These are phyloP conservation scores for Phoebastria nigripes DNA, from an alignment of 2,797 vertebrate genomes.

Conservation along the genomic window DNA sequence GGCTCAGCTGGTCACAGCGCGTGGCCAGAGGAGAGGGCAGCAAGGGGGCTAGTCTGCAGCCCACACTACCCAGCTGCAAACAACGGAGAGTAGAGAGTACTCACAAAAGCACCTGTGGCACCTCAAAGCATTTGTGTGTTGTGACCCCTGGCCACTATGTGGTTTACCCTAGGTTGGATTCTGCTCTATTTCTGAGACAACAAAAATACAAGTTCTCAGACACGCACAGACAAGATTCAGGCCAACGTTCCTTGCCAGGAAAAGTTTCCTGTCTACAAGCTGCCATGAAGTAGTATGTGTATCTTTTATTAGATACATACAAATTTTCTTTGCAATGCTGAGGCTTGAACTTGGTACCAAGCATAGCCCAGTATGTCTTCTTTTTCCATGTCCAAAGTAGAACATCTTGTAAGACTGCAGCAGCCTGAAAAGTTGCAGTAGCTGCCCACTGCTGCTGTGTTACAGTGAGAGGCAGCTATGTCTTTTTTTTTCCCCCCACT, in stretches of 20 bases:
- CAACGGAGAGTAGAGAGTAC: accelerated
- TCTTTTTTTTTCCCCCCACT: accelerated
- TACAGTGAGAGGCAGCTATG: not conserved
- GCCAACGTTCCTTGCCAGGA: not conserved
- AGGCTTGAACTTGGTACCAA: not conserved
- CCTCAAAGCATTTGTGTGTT: not conserved
- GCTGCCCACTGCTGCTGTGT: not conserved
- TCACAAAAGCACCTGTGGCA: not conserved
- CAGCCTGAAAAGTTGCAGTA: not conserved
- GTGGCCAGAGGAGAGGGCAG: not conserved
- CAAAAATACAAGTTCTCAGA: not conserved
- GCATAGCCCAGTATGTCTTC: not conserved
- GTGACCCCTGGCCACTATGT: not conserved
- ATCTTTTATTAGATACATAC: not conserved
- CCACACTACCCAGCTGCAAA: not conserved
- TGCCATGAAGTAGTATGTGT: not conserved
- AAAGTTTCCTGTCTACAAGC: not conserved
- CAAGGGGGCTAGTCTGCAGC: not conserved
- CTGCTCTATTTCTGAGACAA: not conserved
- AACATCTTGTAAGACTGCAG: not conserved
- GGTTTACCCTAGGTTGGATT: not conserved
- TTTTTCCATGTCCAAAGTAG: not conserved
- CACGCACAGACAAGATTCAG: not conserved
- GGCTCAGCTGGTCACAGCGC: not conserved
- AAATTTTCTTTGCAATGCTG: not conserved